These are phyloP conservation scores for Parnassius apollo DNA, from an alignment of 2,888 invertebrate genomes.

Conservation along the genomic window DNA sequence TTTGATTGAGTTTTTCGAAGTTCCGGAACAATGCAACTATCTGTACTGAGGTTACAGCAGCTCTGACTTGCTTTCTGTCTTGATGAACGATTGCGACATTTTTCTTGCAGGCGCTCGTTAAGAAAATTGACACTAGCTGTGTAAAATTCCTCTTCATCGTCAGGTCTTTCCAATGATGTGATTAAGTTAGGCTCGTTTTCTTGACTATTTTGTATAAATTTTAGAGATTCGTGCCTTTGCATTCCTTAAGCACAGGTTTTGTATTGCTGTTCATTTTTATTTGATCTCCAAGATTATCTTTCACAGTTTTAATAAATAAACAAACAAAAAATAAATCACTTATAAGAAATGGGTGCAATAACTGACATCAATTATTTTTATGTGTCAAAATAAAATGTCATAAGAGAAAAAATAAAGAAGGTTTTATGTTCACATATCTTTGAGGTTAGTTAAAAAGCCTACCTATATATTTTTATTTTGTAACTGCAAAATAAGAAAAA, in stretches of 20 bases:
- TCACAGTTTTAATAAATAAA: constrained; percentile 12
- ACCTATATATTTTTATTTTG: too few relatives aligned
- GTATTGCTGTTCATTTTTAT: constrained; percentile 28
- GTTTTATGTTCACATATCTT: neutral
- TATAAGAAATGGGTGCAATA: constrained; percentile 4
- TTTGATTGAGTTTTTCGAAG: constrained; percentile 24
- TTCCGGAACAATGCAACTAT: constrained; percentile 15
- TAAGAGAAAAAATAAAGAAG: neutral
- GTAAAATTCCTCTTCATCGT: constrained; percentile 59
- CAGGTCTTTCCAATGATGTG: constrained; percentile 33
- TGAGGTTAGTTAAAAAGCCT: too few relatives aligned
- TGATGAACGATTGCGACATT: constrained; percentile 34
- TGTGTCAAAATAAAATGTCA: constrained; percentile 1
- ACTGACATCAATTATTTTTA: constrained; percentile 16
- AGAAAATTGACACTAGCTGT: constrained; percentile 68
- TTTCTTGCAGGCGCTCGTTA: constrained; percentile 58
- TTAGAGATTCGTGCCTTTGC: constrained; percentile 36
- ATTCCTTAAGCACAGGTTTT: constrained; percentile 34
- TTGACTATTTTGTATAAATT: constrained; percentile 27
- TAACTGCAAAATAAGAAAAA: too few relatives aligned
- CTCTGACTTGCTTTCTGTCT: constrained; percentile 45
- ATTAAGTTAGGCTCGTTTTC: constrained; percentile 23
- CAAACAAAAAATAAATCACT: constrained; percentile 9
- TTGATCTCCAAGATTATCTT: constrained; percentile 18
- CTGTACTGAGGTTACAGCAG: constrained; percentile 46